A percentile compares a stretch with the other conserved stretches of the same genome.
phyloP scores from a whole-genome alignment of 2,888 invertebrate genomes.

The Lasioglossum malachurum region DNA sequence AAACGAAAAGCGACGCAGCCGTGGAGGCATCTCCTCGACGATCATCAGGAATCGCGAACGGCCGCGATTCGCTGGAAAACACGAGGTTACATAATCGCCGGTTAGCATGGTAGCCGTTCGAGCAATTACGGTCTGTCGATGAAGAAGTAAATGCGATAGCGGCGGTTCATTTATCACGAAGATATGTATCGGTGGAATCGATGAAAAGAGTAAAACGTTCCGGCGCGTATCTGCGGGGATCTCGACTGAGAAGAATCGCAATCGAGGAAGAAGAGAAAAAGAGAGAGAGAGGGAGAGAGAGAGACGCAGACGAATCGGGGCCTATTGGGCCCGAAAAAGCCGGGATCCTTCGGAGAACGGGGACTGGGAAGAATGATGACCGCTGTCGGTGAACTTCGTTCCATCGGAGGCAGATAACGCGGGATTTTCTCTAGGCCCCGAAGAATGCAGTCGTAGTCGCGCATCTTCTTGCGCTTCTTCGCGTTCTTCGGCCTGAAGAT shows the following conservation, averaged over 20 bases:
- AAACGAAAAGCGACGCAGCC: not conserved
- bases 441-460: constrained; percentile 21
- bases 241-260: not conserved
- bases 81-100: not conserved
- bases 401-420: constrained; percentile 8
- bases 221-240: not conserved
- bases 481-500: constrained; percentile 14
- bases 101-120: not conserved
- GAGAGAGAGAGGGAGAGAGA: not conserved
- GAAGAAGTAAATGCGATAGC: constrained; percentile 4
- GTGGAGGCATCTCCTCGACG: not conserved
- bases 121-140: constrained; percentile 3
- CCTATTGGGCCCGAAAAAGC: constrained; percentile 1
- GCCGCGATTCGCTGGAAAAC: not conserved
- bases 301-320: not conserved
- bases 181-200: constrained; percentile 7
- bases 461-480: constrained; percentile 1
- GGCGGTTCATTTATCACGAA: constrained; percentile 16
- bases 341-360: not conserved
- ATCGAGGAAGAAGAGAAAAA: not conserved
- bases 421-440: constrained; percentile 6
- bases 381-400: constrained; percentile 10
- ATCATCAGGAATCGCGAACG: not conserved
- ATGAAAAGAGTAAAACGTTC: constrained; percentile 6
- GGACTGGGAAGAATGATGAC: constrained; percentile 14